Evolutionary conservation across 2,797 vertebrate genomes (phyloP).

Genomic region (Myripristis murdjan): DNA sequence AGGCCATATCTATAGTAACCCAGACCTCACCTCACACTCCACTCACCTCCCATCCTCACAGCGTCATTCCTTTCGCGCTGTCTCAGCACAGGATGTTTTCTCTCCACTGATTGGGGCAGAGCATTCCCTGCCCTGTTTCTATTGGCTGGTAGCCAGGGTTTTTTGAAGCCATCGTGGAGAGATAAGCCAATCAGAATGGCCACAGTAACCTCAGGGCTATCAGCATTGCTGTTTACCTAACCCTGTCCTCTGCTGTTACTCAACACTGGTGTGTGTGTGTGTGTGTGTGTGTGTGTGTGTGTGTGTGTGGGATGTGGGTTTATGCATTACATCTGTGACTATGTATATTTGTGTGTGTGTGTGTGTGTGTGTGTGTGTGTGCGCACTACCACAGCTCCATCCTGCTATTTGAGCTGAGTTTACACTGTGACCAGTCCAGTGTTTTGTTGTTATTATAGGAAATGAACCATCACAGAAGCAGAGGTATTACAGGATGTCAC

Average conservation of each 20-base stretch:
- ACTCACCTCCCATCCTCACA: not conserved
- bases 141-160: constrained; percentile 70
- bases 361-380: constrained; percentile 25
- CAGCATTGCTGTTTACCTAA: constrained; percentile 71
- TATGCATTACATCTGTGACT: not conserved
- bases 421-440: constrained; percentile 20
- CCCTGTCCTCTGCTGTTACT: constrained; percentile 57
- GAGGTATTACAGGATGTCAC: constrained; percentile 21
- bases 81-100: constrained; percentile 68
- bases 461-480: constrained; percentile 33
- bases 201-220: constrained; percentile 67
- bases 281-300: constrained; percentile 5
- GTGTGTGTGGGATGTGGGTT: not conserved
- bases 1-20: constrained; percentile 22
- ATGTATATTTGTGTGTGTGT: constrained; percentile 1
- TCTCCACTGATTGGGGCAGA: constrained; percentile 55
- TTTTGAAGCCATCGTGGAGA: constrained; percentile 57
- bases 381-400: constrained; percentile 8
- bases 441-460: constrained; percentile 44
- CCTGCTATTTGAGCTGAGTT: constrained; percentile 18
- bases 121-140: constrained; percentile 69
- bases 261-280: too few relatives aligned
- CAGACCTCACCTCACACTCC: constrained; percentile 20
- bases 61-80: constrained; percentile 38
- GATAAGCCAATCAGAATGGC: constrained; percentile 70